phyloP scores from a whole-genome alignment of 2,888 invertebrate species.

The Thysanoteuthis rhombus region DNA sequence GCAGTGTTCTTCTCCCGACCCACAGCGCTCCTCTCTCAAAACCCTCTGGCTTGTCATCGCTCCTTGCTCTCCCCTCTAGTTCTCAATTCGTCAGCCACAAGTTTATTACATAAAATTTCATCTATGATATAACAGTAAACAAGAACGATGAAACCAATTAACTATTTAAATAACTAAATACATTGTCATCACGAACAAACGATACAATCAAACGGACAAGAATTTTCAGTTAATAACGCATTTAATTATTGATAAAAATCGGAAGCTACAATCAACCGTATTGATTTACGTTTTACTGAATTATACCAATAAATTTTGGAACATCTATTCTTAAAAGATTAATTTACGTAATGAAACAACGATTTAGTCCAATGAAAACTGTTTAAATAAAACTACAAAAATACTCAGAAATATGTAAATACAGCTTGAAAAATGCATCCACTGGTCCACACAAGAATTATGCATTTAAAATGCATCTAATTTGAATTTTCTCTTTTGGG shows the following conservation, averaged over 20 bases:
- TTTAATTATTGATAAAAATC: neutral
- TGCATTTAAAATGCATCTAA: neutral
- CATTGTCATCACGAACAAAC: neutral
- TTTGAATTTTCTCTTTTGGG: neutral
- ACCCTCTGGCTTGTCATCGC: slow-evolving; percentile 51
- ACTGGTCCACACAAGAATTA: neutral
- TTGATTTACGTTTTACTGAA: neutral
- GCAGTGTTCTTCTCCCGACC: slow-evolving; percentile 44
- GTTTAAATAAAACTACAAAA: no score
- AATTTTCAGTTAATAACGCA: neutral
- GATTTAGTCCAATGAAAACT: neutral
- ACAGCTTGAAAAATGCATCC: neutral
- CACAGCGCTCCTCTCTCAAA: slow-evolving; percentile 44
- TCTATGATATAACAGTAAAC: slow-evolving; percentile 45
- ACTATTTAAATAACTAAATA: neutral
- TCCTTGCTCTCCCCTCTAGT: slow-evolving; percentile 53
- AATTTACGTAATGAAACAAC: neutral
- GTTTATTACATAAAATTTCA: slow-evolving; percentile 54
- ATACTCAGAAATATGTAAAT: no score
- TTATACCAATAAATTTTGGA: neutral
- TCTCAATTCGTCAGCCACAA: slow-evolving; percentile 46
- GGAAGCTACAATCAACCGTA: neutral
- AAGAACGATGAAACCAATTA: neutral
- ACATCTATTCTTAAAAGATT: neutral
- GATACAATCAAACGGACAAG: neutral